Evolutionary conservation across 2,888 invertebrate species (phyloP), one percentile per base, ranked within the genome.

Genomic region (Noctua fimbriata): DNA sequence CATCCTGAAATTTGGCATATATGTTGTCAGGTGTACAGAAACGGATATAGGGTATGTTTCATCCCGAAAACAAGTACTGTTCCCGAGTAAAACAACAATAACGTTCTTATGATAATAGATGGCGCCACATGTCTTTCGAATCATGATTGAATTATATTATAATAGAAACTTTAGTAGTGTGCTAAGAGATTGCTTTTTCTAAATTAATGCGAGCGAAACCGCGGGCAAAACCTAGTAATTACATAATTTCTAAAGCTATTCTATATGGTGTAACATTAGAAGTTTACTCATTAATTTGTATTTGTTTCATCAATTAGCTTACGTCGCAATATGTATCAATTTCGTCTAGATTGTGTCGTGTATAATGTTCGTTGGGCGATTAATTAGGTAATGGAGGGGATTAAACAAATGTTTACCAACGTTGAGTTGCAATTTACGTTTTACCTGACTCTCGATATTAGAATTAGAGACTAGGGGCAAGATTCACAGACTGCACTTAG

Each of bases 251-350:
- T 32, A 77, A 65, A 55, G 28, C 24, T 58, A 60, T 63, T 70
- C n/a, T n/a, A 2, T 47, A 72, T 49, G 52, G 12, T 63, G 74
- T 67, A 55, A 76, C 32, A 18, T 55, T 49, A 49, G 41, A 78
- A 78, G 49, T 49, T 32, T 52, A 55, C 41, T 86, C 47, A 69
- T 66, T 69, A 78, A 78, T 74, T 69, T 52, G 67, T 77, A 49
- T 83, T 86, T 65, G 63, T 76, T 74, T 60, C 65, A 77, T 83
- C 69, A 86, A 86, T 84, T 74, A 77, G 28, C 55, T 32, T 63
- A 55, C 36, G 24, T 63, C 55, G 24, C 44, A n/a, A 36, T 32
- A 63, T 60, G 55, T 78, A 78, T 83, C 69, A 24, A 73, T 83
- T 75, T 83, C 65, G 14, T 49, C 24, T 60, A 65, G 63, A 71